Percentiles rank a stretch among this genome's conserved stretches.
Conservation (phyloP, 2,113 vertebrate species). For the Azemiops feae region DNA sequence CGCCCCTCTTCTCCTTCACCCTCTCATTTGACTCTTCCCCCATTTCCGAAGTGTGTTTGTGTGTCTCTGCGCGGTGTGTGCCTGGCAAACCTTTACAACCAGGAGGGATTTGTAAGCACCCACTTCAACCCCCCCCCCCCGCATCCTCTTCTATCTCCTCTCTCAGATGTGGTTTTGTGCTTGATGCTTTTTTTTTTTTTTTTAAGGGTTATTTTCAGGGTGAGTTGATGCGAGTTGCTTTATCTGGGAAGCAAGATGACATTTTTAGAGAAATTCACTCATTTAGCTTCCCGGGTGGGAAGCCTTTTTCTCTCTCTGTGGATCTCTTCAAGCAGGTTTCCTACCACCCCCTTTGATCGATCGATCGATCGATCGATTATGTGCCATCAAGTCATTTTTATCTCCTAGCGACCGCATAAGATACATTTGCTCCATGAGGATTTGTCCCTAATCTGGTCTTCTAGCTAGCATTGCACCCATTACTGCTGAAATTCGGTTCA, state of each 20-base stretch:
- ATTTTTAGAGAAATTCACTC: background rate
- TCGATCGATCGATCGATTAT: background rate
- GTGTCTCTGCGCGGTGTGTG: too few species aligned
- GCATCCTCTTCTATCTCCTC: background rate
- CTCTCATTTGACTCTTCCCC: background rate
- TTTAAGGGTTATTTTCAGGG: background rate
- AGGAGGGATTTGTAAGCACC: background rate
- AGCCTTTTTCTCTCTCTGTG: background rate
- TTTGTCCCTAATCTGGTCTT: background rate
- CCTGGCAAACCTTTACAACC: background rate
- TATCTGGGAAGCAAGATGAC: background rate
- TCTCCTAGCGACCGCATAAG: background rate
- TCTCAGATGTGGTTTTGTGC: background rate
- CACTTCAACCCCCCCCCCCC: rapidly evolving
- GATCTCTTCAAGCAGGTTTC: background rate
- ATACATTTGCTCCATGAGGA: background rate
- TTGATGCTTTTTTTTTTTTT: background rate
- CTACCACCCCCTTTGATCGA: background rate
- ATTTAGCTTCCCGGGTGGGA: background rate
- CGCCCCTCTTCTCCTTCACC: background rate
- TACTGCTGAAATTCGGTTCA: background rate
- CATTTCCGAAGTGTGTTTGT: background rate
- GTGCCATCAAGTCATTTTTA: background rate
- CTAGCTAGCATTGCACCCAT: background rate
- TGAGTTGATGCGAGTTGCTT: background rate